Evolutionary conservation across 2,113 vertebrate genomes (phyloP), one percentile per base, ranked within the genome.

Genomic region (Chionodraco myersi): DNA sequence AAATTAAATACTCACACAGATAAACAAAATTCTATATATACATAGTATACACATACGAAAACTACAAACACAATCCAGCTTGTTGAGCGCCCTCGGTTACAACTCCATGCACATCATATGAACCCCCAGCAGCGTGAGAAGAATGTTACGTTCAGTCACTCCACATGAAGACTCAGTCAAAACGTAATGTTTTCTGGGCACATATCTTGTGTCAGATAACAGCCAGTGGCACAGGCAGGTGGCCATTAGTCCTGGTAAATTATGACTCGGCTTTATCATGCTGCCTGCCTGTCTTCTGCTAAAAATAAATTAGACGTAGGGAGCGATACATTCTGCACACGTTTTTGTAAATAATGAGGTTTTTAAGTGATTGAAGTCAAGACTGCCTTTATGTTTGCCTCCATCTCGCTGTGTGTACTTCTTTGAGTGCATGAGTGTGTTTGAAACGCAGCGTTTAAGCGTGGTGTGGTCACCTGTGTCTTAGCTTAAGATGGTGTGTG

Each of bases 171-270:
- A 58, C 73, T 56, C 64, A 79, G 80, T 91, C 77, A 92, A 91
- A 91, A 92, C 75, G 80, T 0, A 69, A 34, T 41, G 34, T 53
- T 88, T 84, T 84, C 61, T 60, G 72, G 82, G 79, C 73, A 80
- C 54, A 81, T 89, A 75, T 86, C 86, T 87, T 91, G 80, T 80
- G 77, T 68, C 81, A 87, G 90, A 87, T 88, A 91, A 86, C 86
- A 88, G 88, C 77, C 36, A 70, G 79, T 76, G 64, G 86, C 65
- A 63, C 63, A 87, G 84, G 83, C 92, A 92, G 89, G 91, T 92
- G 85, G 86, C 85, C 88, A 91, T 93, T 93, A 93, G 84, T 80
- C 77, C 88, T 88, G 65, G 89, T 92, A 85, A 84, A 92, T 92
- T 91, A 94, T 93, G 90, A 88, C 91, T 89, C 87, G 54, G 75